A percentile compares a stretch with the other conserved stretches of the same genome.
phyloP scores from a whole-genome alignment of 2,113 vertebrate genomes.

The Elachura formosa region DNA sequence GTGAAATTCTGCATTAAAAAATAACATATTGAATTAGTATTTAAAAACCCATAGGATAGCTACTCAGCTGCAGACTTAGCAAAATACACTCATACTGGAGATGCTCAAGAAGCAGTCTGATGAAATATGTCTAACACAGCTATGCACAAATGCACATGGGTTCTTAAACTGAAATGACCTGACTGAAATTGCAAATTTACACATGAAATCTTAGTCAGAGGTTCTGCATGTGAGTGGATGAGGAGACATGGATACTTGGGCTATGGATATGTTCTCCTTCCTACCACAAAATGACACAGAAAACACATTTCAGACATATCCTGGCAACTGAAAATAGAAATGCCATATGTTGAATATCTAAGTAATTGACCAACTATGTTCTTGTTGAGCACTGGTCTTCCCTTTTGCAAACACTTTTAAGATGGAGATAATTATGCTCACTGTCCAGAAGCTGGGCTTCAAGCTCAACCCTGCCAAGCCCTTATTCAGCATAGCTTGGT shows the following conservation, averaged over 20 bases:
- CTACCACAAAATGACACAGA: constrained; percentile 9
- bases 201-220: not conserved
- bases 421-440: not conserved
- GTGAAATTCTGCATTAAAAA: not conserved
- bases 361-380: not conserved
- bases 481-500: not conserved
- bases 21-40: not conserved
- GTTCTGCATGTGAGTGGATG: not conserved
- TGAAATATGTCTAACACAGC: not conserved
- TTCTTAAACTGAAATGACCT: not conserved
- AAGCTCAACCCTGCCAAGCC: not conserved
- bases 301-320: constrained; percentile 6
- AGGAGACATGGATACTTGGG: not conserved
- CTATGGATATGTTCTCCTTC: not conserved
- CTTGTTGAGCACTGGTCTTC: not conserved
- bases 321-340: not conserved
- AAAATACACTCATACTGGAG: not conserved
- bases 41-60: not conserved
- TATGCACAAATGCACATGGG: not conserved
- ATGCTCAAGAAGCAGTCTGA: not conserved
- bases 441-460: not conserved
- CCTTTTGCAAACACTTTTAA: not conserved
- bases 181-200: not conserved
- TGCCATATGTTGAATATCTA: not conserved
- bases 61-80: not conserved